phyloP scores from a whole-genome alignment of 2,113 vertebrate genomes.

The Indicator maculatus region DNA sequence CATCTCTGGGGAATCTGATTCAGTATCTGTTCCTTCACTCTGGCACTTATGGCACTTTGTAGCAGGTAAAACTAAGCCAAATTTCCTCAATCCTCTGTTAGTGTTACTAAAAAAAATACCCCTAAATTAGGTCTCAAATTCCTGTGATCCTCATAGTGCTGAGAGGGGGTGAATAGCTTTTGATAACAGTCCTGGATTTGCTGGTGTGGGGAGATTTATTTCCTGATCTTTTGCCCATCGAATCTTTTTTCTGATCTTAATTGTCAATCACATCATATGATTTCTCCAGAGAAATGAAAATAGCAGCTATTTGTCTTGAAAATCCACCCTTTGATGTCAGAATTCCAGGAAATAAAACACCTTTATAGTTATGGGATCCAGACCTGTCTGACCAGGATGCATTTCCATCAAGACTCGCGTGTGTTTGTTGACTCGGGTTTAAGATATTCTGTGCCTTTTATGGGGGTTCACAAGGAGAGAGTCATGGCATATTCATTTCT shows the following conservation, averaged over 20 bases:
- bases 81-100: conserved; percentile 29
- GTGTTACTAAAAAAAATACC: conserved; percentile 30
- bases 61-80: neutral
- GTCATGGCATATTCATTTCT: neutral
- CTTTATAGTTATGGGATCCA: conserved; percentile 74
- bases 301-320: conserved; percentile 72
- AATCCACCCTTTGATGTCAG: conserved; percentile 74
- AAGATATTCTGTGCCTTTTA: neutral
- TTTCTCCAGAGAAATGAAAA: conserved; percentile 71
- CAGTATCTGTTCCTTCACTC: neutral
- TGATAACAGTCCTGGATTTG: conserved; percentile 23
- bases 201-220: conserved; percentile 64
- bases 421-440: neutral
- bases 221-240: conserved; percentile 30
- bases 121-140: conserved; percentile 59
- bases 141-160: conserved; percentile 25
- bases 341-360: conserved; percentile 83
- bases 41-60: neutral
- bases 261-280: conserved; percentile 50
- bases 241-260: conserved; percentile 48
- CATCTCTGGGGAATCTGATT: neutral
- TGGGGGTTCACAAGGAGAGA: neutral
- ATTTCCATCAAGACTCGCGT: neutral
- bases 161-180: conserved; percentile 29
- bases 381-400: conserved; percentile 53